A percentile compares a stretch with the other conserved stretches of the same genome.
These are phyloP conservation scores for Anguilla marmorata DNA, from an alignment of 2,797 vertebrate species.

Conservation along the genomic window DNA sequence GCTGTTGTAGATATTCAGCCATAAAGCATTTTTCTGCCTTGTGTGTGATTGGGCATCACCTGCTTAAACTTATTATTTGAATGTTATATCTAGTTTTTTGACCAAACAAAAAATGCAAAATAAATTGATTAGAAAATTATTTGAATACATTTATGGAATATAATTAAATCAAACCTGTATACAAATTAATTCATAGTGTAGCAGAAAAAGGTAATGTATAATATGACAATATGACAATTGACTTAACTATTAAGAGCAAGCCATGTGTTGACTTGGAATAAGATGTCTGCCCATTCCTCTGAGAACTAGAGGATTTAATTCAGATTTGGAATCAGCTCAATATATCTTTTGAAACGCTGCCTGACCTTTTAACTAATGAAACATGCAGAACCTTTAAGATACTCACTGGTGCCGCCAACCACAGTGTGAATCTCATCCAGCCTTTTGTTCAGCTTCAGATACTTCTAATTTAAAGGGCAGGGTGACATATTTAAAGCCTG, in stretches of 20 bases:
- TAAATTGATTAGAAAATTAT: too few relatives aligned
- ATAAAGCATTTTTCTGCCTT: not conserved
- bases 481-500: conserved; percentile 40
- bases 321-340: conserved; percentile 27
- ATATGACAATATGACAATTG: not conserved
- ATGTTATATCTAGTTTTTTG: too few relatives aligned
- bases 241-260: conserved; percentile 15
- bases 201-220: not conserved
- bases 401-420: conserved; percentile 27
- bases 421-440: conserved; percentile 22
- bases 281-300: conserved; percentile 29
- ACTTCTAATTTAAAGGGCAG: conserved; percentile 40
- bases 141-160: too few relatives aligned
- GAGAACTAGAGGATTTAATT: conserved; percentile 28
- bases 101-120: too few relatives aligned
- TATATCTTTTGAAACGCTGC: conserved; percentile 25
- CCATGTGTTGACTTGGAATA: conserved; percentile 21
- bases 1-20: too few relatives aligned
- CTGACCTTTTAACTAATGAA: conserved; percentile 44
- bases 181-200: not conserved
- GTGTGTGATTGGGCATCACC: not conserved
- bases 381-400: conserved; percentile 26
- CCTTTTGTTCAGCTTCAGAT: conserved; percentile 33
- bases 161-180: not conserved
- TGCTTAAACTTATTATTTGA: not conserved